These are phyloP conservation scores for Lepidothrix coronata DNA, from an alignment of 2,113 vertebrate species.

Conservation along the genomic window DNA sequence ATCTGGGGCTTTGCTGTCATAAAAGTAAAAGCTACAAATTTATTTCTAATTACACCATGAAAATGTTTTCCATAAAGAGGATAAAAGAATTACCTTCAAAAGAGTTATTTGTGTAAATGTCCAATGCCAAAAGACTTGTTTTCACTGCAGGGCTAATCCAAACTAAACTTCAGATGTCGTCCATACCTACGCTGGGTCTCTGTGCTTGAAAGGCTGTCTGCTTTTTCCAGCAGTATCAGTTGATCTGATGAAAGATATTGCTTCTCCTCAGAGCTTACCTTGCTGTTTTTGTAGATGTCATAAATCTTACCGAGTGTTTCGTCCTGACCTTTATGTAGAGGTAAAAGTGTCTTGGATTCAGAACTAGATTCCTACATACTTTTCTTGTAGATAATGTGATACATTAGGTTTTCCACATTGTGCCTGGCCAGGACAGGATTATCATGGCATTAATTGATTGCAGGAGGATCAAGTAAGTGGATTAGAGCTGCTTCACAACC, in stretches of 20 bases:
- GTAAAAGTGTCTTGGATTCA: slow-evolving; percentile 9
- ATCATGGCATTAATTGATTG: neutral
- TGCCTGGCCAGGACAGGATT: slow-evolving; percentile 16
- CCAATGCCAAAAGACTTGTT: neutral
- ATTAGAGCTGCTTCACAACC: neutral
- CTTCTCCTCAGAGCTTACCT: neutral
- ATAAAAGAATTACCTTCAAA: neutral
- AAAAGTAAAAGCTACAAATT: neutral
- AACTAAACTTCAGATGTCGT: neutral
- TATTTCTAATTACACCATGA: neutral
- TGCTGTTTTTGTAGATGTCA: neutral
- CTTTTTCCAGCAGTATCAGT: neutral
- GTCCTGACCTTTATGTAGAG: neutral
- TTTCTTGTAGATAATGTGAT: neutral
- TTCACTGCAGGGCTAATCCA: neutral
- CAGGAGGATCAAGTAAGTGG: neutral
- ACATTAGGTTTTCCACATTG: neutral
- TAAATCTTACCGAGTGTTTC: neutral
- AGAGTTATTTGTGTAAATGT: neutral
- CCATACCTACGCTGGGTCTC: neutral
- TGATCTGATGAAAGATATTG: neutral
- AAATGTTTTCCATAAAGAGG: neutral
- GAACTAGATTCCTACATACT: neutral
- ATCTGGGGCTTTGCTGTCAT: neutral
- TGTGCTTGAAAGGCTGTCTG: neutral